These are phyloP conservation scores for Lytechinus pictus DNA, from an alignment of 35 echinoderm and acorn worm species.

Conservation along the genomic window DNA sequence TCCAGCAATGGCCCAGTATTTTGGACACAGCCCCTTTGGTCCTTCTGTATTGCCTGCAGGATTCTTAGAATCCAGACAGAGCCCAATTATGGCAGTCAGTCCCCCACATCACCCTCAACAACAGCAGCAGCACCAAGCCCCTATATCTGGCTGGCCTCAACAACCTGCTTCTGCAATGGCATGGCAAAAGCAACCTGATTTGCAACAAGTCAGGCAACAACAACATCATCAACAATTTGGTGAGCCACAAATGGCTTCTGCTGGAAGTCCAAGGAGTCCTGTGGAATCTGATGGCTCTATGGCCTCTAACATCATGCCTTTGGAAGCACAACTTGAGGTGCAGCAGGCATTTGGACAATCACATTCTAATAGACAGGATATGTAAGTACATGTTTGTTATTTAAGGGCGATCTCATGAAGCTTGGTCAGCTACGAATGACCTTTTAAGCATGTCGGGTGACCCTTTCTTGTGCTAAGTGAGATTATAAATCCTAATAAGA, in stretches of 20 bases:
- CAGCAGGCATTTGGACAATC: background rate
- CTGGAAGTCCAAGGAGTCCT: background rate
- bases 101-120: background rate
- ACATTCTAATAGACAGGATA: background rate
- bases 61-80: background rate
- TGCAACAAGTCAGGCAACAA: background rate
- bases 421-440: no score
- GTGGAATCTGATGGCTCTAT: background rate
- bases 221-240: background rate
- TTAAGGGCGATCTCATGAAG: no score
- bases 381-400: background rate
- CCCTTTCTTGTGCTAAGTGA: no score
- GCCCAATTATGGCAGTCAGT: background rate
- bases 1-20: conserved; percentile 8
- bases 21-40: background rate
- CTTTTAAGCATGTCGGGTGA: no score
- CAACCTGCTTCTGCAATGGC: background rate
- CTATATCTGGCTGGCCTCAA: background rate
- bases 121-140: background rate
- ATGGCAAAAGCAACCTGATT: background rate
- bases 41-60: background rate
- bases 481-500: no score
- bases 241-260: background rate
- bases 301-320: background rate
- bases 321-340: background rate